Base-by-base conservation (phyloP, 2,797 vertebrate species). In the Phrynocephalus guinanensis region DNA sequence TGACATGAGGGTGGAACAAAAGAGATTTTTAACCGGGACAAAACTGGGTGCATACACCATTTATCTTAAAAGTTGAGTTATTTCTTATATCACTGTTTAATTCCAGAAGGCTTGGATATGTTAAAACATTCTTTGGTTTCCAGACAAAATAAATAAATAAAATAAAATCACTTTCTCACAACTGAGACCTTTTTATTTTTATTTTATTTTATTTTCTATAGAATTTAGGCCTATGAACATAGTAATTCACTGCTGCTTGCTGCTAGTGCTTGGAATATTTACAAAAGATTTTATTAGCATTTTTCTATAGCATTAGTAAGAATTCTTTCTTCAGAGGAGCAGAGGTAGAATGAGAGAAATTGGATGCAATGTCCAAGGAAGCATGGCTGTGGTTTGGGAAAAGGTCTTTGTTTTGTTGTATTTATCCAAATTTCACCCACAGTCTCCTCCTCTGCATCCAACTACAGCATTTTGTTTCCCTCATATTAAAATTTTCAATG, bases 161-260 rank as follows among this genome's bases (percentile, higher is more conserved):
- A 82, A 76, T 83, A 30, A 79, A 6, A 10, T 87, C 52, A 92
- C 88, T 24, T 22, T 92, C 28, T 86, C 89, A 92, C 90, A 89
- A 13, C 9, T 5, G 26, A 79, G 18, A 2, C 33, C 5, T 5
- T 79, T 20, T 18, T 87, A 70, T 86, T 79, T 33, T 56, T 33
- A 4, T 18, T 56, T 28, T 56, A 2, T 6, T 86, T 22, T 18
- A 87, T 79, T 88, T 87, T 56, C 71, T 88, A 26, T 30, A 5
- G 66, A 22, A 82, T 87, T 91, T 94, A 78, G 88, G 1, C 90
- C 76, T 26, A 83, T 22, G 87, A 86, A 2, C 2, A 66, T 85
- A 86, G 6, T 82, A 30, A 79, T 68, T 50, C 1, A 60, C 2
- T 70, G 1, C 22, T 50, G 67, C 11, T 75, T 84, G 86, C 44